These are phyloP conservation scores for Harmothoe impar DNA, from an alignment of 2,888 invertebrate species.

Conservation along the genomic window DNA sequence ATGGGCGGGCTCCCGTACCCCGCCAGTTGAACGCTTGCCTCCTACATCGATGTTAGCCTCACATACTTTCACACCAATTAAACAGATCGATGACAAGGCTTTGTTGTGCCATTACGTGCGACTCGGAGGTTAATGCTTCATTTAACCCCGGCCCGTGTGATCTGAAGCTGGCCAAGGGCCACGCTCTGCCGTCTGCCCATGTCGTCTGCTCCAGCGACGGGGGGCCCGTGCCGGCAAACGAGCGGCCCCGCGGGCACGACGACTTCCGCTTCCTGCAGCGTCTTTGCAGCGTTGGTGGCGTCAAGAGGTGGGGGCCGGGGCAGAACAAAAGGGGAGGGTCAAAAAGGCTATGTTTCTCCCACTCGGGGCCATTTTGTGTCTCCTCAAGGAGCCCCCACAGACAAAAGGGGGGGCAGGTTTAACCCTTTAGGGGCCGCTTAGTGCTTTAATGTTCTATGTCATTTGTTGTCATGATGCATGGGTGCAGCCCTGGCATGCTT, in stretches of 20 bases:
- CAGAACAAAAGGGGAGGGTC: conserved; percentile 49
- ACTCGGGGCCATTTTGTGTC: background rate
- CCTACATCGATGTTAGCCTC: conserved; percentile 58
- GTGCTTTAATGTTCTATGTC: no score
- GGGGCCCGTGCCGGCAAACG: background rate
- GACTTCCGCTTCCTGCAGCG: conserved; percentile 31
- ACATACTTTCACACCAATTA: conserved; percentile 61
- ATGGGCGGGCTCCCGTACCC: conserved; percentile 21
- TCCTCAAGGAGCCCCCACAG: background rate
- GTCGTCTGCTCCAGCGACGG: background rate
- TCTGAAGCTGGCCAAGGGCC: conserved; percentile 54
- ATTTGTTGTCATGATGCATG: no score
- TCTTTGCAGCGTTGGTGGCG: background rate
- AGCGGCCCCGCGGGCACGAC: background rate
- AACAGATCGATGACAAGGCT: conserved; percentile 61
- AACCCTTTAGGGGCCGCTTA: no score
- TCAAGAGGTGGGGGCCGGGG: conserved; percentile 35
- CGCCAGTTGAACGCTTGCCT: conserved; percentile 35
- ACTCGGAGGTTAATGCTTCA: conserved; percentile 61
- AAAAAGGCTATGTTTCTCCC: conserved; percentile 53
- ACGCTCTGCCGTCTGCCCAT: conserved; percentile 28
- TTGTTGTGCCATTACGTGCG: conserved; percentile 59
- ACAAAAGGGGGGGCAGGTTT: no score
- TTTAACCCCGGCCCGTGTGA: conserved; percentile 61
- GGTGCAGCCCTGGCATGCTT: no score